phyloP scores from a whole-genome alignment of 1,140 invertebrate genomes.

The Mamestra configurata region DNA sequence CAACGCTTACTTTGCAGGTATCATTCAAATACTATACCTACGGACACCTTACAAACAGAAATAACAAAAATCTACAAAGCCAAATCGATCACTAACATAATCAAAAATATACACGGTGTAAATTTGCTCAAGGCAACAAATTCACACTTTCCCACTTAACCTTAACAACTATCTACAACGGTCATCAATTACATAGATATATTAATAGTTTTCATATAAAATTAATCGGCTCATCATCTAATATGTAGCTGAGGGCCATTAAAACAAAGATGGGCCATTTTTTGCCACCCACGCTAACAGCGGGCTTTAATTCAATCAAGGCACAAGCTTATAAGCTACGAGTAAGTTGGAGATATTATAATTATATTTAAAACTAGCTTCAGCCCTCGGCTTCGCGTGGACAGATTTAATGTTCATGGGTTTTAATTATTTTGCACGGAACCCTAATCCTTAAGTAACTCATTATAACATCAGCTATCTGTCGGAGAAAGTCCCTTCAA shows the following conservation, averaged over 20 bases:
- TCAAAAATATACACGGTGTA: not conserved
- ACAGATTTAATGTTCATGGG: no score
- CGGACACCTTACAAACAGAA: no score
- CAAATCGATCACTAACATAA: not conserved
- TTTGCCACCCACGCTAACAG: conserved; percentile 51
- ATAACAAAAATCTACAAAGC: not conserved
- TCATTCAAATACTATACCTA: no score
- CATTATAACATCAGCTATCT: no score
- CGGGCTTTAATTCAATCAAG: conserved; percentile 7
- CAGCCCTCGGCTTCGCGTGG: no score
- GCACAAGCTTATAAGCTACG: not conserved
- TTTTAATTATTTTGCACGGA: no score
- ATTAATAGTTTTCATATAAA: conserved; percentile 50
- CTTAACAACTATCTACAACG: not conserved
- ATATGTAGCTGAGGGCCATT: conserved; percentile 36
- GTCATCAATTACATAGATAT: conserved; percentile 29
- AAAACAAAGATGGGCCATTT: conserved; percentile 50
- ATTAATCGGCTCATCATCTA: conserved; percentile 54
- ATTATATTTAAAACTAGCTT: conserved; percentile 5
- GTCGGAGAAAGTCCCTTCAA: no score
- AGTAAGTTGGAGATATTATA: not conserved
- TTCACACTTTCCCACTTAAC: not conserved
- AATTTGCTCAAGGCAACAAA: not conserved
- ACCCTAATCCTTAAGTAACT: no score
- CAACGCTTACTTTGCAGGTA: no score